Evolutionary conservation across 2,888 invertebrate species (phyloP), one percentile per base, ranked within the genome.

Genomic region (Polietes domitor): DNA sequence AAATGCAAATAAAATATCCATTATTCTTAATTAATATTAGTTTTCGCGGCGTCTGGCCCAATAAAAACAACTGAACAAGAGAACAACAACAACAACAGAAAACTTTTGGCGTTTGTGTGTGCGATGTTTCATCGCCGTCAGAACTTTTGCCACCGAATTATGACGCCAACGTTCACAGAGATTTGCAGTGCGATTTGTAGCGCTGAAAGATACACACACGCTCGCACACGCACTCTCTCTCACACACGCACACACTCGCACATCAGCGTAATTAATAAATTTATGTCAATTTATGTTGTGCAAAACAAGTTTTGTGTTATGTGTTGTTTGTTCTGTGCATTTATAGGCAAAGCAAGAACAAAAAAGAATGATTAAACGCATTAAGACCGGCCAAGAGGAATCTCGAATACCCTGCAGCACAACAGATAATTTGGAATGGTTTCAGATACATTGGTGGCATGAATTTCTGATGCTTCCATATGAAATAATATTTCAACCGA

Each of bases 181-280:
- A 37, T 37, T 37, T 37, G 37, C 37, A 37, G 37, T 37, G n/a
- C 37, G 12, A 37, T 10, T 37, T 37, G 37, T 37, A 37, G 7
- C n/a, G n/a, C 37, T 37, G 12, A 37, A 37, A 37, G 37, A 37
- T 37, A 37, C 37, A 37, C 37, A 37, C 7, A 37, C 37, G 12
- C 37, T 10, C 7, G 32, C 32, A 32, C 32, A 32, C 32, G 7
- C 32, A 32, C 32, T 5, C 32, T 5, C 32, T 5, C 32, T 32
- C 32, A 32, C 32, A 32, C 3, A 32, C 32, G 41, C 10, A 41
- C 41, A 10, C 58, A 58, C n/a, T n/a, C 24, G 19, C 10, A 21
- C 21, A 58, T 58, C 26, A 61, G 74, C 47, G 43, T 80, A 83
- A 83, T 83, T 83, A 83, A 83, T 71, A 75, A 80, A 77, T 80